Conservation (phyloP, 2,888 invertebrate species). For the Sepiola atlantica region DNA sequence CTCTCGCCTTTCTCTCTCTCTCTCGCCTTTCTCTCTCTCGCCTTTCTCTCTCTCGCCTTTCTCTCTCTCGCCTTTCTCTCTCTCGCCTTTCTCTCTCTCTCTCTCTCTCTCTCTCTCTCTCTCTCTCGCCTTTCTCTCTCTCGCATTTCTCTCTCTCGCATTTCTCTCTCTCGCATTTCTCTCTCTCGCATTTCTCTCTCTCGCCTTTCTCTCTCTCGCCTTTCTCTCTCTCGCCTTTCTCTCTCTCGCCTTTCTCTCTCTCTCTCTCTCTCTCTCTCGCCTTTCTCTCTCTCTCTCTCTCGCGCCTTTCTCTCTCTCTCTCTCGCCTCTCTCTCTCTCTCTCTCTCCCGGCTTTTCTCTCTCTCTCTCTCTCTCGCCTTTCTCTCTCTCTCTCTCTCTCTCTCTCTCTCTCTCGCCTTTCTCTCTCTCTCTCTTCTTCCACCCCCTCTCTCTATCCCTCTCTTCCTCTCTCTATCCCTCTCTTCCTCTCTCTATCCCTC, state of each 20-base stretch:
- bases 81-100: background rate
- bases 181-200: no score
- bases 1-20: background rate
- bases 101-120: background rate
- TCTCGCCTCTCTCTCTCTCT: background rate
- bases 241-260: background rate
- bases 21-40: no score
- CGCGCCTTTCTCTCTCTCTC: background rate
- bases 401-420: no score
- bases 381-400: no score
- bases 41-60: no score
- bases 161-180: background rate
- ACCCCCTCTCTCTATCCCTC: no score
- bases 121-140: background rate
- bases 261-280: background rate
- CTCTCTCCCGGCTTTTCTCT: background rate
- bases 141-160: background rate
- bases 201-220: background rate
- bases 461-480: no score
- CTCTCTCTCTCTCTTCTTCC: no score
- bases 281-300: background rate
- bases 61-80: no score
- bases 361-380: no score
- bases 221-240: background rate
- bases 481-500: no score